Base-by-base conservation (phyloP, 2,113 vertebrate species). In the Rhea pennata region DNA sequence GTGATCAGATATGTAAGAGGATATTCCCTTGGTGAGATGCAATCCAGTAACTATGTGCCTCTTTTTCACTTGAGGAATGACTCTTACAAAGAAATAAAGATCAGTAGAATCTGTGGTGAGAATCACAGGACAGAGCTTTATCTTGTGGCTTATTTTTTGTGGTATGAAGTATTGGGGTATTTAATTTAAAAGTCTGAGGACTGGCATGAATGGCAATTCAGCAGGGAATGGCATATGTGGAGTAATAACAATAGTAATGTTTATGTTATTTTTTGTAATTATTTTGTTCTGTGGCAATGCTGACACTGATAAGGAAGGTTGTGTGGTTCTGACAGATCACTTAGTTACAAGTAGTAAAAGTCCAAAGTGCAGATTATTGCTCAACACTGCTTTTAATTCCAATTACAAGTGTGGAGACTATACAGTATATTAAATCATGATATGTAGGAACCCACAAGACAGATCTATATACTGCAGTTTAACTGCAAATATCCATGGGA, bases 391-490 rank as follows among this genome's bases (percentile, higher is more conserved):
- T 75, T 92, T 93, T 71, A 33, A 21, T 61, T 88, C 16, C 50
- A 80, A 33, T 39, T 87, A n/a, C 15, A 67, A 77, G 26, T 36
- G 20, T 66, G 86, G 64, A 58, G 42, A 82, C 74, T 65, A 24
- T 21, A 5, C 42, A 75, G 10, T 12, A 12, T 39, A n/a, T 27
- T 83, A 58, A 72, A 92, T 67, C 53, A 56, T 48, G 21, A 90
- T 36, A 33, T 80, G 80, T 72, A 76, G n/a, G 82, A 93, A 95
- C 91, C 20, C 12, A 69, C 77, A 64, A 53, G 54, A 72, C 48
- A 39, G 24, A 78, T 65, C 19, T 15, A 69, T 79, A 90, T 91
- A 58, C 66, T 84, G 75, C 87, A 88, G 69, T 96, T 72, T 92
- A 91, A 31, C 67, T 94, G 61, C 40, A 95, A 87, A 82, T 69